Evolutionary conservation across 2,113 vertebrate genomes (phyloP).

Genomic region (Ellobius talpinus): DNA sequence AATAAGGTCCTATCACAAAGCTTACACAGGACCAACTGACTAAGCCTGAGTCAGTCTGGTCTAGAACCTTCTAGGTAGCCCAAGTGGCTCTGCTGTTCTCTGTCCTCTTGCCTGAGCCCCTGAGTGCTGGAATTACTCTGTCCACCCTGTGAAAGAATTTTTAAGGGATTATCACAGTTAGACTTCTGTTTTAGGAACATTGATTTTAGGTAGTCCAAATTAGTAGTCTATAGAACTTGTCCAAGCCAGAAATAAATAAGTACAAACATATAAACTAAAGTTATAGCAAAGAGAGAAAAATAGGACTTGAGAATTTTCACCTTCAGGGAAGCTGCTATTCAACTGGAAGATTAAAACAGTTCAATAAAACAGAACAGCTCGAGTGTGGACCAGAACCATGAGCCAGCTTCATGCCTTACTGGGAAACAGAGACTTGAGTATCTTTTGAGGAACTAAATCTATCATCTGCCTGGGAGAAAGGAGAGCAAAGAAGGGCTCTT

Average conservation of each 20-base stretch:
- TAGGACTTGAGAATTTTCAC: neutral
- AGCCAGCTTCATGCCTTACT: neutral
- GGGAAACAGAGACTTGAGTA: neutral
- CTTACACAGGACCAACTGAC: neutral
- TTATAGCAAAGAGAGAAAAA: neutral
- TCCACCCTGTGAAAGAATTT: neutral
- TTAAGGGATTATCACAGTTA: neutral
- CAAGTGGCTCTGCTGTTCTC: neutral
- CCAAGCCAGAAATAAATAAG: neutral
- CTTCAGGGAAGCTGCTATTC: neutral
- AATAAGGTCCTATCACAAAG: fast-evolving
- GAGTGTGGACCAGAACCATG: neutral
- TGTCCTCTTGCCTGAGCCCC: neutral
- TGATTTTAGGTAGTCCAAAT: neutral
- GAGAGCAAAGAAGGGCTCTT: neutral
- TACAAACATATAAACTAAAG: neutral
- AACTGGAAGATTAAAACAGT: neutral
- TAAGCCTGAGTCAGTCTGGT: fast-evolving
- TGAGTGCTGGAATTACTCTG: neutral
- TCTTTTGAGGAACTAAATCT: neutral
- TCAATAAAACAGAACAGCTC: neutral
- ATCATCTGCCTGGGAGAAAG: neutral
- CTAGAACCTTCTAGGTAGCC: neutral
- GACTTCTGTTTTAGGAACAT: neutral
- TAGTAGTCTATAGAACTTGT: neutral